Conservation (phyloP, 1,140 invertebrate species). For the Polyergus mexicanus region DNA sequence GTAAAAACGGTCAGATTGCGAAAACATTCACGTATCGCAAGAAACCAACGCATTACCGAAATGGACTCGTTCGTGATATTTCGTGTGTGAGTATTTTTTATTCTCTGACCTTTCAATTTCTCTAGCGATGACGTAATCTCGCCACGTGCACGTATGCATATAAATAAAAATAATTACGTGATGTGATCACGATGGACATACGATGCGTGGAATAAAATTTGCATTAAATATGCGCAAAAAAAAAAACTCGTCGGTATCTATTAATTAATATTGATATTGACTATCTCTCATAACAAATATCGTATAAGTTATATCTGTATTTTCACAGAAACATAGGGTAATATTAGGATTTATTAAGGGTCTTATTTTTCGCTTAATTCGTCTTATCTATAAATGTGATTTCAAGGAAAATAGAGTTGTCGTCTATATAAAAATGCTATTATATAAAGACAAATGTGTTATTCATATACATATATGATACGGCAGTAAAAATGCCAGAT, state of each 20-base stretch:
- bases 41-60: neutral
- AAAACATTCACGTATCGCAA: slow-evolving; percentile 9
- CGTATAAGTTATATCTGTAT: neutral
- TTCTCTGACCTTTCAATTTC: slow-evolving; percentile 54
- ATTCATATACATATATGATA: neutral
- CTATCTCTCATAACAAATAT: neutral
- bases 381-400: neutral
- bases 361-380: neutral
- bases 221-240: neutral
- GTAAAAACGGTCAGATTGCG: neutral
- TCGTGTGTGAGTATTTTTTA: slow-evolving; percentile 7
- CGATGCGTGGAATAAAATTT: neutral
- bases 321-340: neutral
- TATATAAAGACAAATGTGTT: neutral
- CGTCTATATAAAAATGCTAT: neutral
- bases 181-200: neutral
- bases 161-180: slow-evolving; percentile 55
- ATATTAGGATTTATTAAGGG: neutral
- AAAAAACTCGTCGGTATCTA: neutral
- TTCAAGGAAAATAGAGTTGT: neutral
- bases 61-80: slow-evolving; percentile 31
- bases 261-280: slow-evolving; percentile 9
- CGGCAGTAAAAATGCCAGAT: neutral
- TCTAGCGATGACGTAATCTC: slow-evolving; percentile 23
- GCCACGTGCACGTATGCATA: slow-evolving; percentile 5